Evolutionary conservation across 2,113 vertebrate species (phyloP), one percentile per base, ranked within the genome.

Genomic region (Oreochromis aureus): DNA sequence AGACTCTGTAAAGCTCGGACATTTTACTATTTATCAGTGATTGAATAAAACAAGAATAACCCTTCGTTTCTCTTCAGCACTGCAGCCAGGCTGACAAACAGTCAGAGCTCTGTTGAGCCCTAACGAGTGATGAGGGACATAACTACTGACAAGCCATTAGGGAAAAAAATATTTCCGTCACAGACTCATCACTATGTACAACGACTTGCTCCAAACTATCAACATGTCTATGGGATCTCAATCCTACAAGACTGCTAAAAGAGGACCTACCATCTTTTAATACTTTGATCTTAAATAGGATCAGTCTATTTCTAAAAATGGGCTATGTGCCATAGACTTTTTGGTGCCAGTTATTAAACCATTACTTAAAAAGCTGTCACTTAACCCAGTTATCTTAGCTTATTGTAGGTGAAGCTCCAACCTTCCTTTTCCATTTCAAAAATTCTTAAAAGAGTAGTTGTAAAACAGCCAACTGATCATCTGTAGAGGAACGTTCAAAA

Each of bases 41-140:
- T 5, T 63, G 59, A 63, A 63, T 10, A 36, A 18, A 36, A 7
- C 36, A 4, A 66, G 59, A 36, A n/a, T 36, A 7, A 66, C 32
- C 32, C 30, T 36, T 5, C 0, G 41, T 13, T 44, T 44, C 41
- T 44, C 12, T 44, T 66, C 61, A 66, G 32, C 61, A 36, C 32
- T 66, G 10, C 18, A 66, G 61, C 61, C 11, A 44, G 41, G 41
- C 11, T 44, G 41, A 44, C 41, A 44, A 44, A 39, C 8, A 39
- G 36, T 44, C 41, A 44, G 44, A 46, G 44, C 44, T 46, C 44
- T 15, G 11, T 46, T 11, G 44, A 46, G 46, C 13, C 63, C 59
- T 19, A 63, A 63, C 1, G 0, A 63, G 9, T 1, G 30, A 0
- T 34, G 30, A 19, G 1, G 9, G 59, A 63, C 30, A 19, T 61